phyloP scores from a whole-genome alignment of 2,888 invertebrate species.

The Chrysodeixis includens region DNA sequence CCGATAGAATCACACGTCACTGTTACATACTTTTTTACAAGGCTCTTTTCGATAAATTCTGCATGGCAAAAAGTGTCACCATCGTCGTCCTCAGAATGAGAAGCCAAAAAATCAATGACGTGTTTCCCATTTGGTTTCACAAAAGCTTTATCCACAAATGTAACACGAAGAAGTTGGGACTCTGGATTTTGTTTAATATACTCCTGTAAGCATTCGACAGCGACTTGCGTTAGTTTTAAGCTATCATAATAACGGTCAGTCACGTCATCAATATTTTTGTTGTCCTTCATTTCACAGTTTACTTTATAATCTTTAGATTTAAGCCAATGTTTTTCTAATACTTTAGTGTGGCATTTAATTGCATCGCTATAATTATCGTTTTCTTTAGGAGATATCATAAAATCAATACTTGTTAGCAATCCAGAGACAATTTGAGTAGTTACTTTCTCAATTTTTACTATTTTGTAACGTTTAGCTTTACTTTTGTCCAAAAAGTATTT shows the following conservation, averaged over 20 bases:
- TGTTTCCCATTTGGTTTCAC: not conserved
- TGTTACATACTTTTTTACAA: conserved; percentile 15
- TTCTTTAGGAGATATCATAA: conserved; percentile 24
- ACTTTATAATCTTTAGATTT: conserved; percentile 40
- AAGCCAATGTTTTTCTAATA: conserved; percentile 64
- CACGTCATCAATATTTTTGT: not conserved
- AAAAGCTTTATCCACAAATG: conserved; percentile 41
- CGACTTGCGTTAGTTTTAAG: conserved; percentile 48
- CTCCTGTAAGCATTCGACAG: conserved; percentile 62
- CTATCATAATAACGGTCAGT: conserved; percentile 13
- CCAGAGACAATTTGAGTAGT: conserved; percentile 60
- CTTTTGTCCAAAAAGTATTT: conserved; percentile 38
- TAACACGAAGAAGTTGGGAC: conserved; percentile 36
- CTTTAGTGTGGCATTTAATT: conserved; percentile 51
- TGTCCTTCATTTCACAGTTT: conserved; percentile 26
- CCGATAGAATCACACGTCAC: conserved; percentile 41
- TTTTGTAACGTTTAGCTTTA: conserved; percentile 11
- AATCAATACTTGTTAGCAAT: conserved; percentile 44
- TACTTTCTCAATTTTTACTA: conserved; percentile 50
- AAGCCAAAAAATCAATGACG: conserved; percentile 34
- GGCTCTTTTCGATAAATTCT: conserved; percentile 14
- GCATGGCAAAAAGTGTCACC: conserved; percentile 46
- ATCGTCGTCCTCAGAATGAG: conserved; percentile 31
- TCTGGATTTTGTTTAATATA: conserved; percentile 53
- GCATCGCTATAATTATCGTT: conserved; percentile 16